Conservation (phyloP, 2,888 invertebrate genomes). For the Plagodis pulveraria region DNA sequence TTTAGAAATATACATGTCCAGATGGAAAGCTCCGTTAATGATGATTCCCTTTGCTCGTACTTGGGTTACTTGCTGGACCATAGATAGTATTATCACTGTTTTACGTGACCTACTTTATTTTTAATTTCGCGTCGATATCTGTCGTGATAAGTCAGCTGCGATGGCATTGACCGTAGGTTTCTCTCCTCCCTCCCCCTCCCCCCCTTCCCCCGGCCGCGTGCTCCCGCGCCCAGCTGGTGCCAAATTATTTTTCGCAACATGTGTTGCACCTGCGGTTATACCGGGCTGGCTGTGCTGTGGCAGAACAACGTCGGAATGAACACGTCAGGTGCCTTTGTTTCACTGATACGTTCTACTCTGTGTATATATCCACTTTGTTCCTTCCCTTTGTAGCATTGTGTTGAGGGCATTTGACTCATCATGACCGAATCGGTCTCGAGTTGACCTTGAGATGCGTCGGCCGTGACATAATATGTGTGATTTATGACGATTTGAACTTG, state of each 20-base stretch:
- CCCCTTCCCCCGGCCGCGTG: not conserved
- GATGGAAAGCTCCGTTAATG: too few species aligned
- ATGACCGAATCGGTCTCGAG: not conserved
- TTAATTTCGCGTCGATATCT: slow-evolving; percentile 10
- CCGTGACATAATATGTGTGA: not conserved
- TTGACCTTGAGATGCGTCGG: not conserved
- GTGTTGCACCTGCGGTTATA: slow-evolving; percentile 17
- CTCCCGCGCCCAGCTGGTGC: slow-evolving; percentile 20
- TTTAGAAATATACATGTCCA: too few species aligned
- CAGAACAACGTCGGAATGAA: not conserved
- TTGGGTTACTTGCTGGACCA: not conserved
- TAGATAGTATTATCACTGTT: not conserved
- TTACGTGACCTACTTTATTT: slow-evolving; percentile 1
- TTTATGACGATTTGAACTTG: too few species aligned
- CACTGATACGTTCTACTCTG: not conserved
- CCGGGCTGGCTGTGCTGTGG: not conserved
- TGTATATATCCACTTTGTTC: slow-evolving; percentile 4
- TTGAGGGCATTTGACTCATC: slow-evolving; percentile 7
- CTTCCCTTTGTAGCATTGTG: not conserved
- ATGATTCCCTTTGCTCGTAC: too few species aligned
- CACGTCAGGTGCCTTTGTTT: slow-evolving; percentile 12
- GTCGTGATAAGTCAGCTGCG: slow-evolving; percentile 22
- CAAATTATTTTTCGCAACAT: slow-evolving; percentile 23
- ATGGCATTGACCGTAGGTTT: slow-evolving; percentile 28
- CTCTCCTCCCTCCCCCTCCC: slow-evolving; percentile 1